Evolutionary conservation across 2,888 invertebrate genomes (phyloP).

Genomic region (Volucella inanis): DNA sequence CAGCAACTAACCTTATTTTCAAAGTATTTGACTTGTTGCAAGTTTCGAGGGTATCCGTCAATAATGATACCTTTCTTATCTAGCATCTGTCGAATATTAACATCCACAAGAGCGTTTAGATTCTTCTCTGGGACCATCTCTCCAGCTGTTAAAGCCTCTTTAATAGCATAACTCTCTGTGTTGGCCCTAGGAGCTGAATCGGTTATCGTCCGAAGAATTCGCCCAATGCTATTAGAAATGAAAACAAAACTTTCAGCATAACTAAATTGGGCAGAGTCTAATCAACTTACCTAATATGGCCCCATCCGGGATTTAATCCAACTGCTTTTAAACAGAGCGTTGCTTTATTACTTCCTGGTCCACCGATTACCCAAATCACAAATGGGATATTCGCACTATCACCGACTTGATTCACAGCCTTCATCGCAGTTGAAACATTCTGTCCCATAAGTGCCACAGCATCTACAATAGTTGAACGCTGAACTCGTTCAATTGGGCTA

Average conservation of each 20-base stretch:
- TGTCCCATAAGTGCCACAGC: slow-evolving; percentile 76
- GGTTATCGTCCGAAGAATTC: slow-evolving; percentile 89
- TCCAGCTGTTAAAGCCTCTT: slow-evolving; percentile 89
- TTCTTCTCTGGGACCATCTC: slow-evolving; percentile 92
- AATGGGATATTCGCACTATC: slow-evolving; percentile 79
- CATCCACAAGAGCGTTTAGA: slow-evolving; percentile 89
- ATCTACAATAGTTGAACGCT: slow-evolving; percentile 22
- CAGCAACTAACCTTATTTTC: slow-evolving; percentile 89
- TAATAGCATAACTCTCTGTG: slow-evolving; percentile 87
- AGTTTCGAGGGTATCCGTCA: slow-evolving; percentile 96
- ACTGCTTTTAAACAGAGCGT: slow-evolving; percentile 89
- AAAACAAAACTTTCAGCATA: not conserved
- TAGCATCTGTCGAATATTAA: slow-evolving; percentile 85
- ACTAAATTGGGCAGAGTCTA: not conserved
- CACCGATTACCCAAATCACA: slow-evolving; percentile 89
- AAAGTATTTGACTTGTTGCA: slow-evolving; percentile 93
- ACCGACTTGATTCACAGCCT: slow-evolving; percentile 72
- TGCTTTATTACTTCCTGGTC: slow-evolving; percentile 96
- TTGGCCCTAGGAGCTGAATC: slow-evolving; percentile 86
- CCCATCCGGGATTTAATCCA: slow-evolving; percentile 88
- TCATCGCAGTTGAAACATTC: slow-evolving; percentile 75
- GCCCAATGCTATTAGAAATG: slow-evolving; percentile 86
- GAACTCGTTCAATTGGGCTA: slow-evolving; percentile 7
- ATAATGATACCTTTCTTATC: slow-evolving; percentile 92
- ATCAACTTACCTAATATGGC: slow-evolving; percentile 86